Conservation (phyloP, 2,888 invertebrate species). For the Calliopum simillimum region DNA sequence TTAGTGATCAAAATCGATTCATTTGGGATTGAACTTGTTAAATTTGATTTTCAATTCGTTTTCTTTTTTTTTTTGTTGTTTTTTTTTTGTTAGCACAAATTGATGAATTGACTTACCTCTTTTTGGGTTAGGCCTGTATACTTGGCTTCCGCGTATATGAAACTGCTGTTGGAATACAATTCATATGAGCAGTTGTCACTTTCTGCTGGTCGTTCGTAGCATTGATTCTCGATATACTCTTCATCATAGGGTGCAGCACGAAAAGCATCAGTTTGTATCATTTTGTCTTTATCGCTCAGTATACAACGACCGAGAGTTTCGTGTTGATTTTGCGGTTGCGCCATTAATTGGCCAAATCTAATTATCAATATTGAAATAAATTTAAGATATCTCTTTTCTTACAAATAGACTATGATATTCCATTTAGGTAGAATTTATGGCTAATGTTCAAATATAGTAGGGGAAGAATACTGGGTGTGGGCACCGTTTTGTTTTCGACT, state of each 20-base stretch:
- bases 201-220: conserved; percentile 72
- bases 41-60: background rate
- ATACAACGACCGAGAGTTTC: conserved; percentile 73
- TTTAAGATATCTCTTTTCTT: background rate
- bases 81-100: too few species aligned
- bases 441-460: too few species aligned
- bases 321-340: conserved; percentile 41
- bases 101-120: conserved; percentile 57
- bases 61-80: too few species aligned
- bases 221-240: conserved; percentile 87
- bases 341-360: conserved; percentile 45
- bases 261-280: conserved; percentile 81
- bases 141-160: conserved; percentile 71
- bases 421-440: background rate
- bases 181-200: conserved; percentile 80
- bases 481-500: too few species aligned
- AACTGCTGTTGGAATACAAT: conserved; percentile 77
- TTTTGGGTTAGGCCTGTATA: conserved; percentile 64
- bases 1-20: background rate
- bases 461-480: too few species aligned
- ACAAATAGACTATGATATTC: too few species aligned
- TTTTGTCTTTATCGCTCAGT: conserved; percentile 79
- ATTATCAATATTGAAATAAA: background rate
- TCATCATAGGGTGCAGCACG: conserved; percentile 80
- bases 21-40: background rate